Conservation (phyloP, 1,140 invertebrate species). For the Onthophagus taurus region DNA sequence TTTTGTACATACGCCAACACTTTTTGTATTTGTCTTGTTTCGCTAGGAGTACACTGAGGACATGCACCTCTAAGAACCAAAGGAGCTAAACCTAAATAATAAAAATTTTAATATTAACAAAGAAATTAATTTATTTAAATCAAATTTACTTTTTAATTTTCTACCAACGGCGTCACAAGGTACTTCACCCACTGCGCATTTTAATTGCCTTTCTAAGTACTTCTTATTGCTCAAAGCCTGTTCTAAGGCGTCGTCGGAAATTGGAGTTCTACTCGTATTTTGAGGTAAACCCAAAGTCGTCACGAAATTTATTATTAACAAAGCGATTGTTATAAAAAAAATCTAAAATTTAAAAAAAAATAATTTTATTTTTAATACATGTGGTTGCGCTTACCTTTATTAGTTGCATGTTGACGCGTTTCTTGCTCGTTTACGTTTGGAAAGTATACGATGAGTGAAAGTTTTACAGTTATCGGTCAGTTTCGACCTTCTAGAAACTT, state of each 20-base stretch:
- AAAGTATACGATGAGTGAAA: no score
- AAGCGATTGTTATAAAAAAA: background rate
- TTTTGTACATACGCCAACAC: conserved; percentile 58
- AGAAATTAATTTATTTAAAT: background rate
- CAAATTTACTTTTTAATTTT: conserved; percentile 56
- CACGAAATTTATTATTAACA: no score
- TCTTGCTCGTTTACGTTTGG: no score
- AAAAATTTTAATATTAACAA: conserved; percentile 3
- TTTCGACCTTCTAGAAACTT: no score
- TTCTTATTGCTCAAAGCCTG: conserved; percentile 55
- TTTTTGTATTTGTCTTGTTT: conserved; percentile 57
- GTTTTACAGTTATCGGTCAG: no score
- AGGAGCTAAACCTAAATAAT: conserved; percentile 54
- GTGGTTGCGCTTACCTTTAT: background rate
- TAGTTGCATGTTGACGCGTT: no score
- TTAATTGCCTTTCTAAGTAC: conserved; percentile 58
- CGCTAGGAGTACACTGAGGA: conserved; percentile 54
- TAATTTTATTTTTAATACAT: background rate
- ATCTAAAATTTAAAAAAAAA: background rate
- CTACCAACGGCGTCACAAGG: conserved; percentile 60
- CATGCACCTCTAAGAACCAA: conserved; percentile 57
- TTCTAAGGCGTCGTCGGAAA: conserved; percentile 55
- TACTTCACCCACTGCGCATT: conserved; percentile 59
- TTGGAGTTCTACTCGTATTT: conserved; percentile 35
- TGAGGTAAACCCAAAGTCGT: conserved; percentile 9